Evolutionary conservation across 2,113 vertebrate species (phyloP), one percentile per base, ranked within the genome.

Genomic region (Mastomys coucha): DNA sequence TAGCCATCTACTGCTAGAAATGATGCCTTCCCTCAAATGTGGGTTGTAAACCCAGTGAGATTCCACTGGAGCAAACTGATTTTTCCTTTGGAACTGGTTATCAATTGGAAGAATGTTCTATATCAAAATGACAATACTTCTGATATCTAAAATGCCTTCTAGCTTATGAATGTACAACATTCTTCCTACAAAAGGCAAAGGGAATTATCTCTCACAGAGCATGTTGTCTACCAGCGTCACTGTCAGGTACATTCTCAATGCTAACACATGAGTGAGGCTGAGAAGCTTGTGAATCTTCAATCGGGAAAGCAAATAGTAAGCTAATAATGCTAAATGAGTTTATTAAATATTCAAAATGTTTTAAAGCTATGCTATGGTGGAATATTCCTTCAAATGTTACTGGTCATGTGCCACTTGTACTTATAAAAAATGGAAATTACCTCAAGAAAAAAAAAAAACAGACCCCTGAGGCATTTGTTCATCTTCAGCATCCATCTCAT

Each of bases 331-430:
- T 97, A 97, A 97, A 97, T 96, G 84, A 96, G 51, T 60, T 19
- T 70, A 84, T 93, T 97, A 95, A 97, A 97, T 97, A 97, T 93
- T 97, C 93, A 92, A 94, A 94, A 97, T 91, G 11, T 89, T 82
- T 97, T 31, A 28, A 95, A 95, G 92, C 94, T 96, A 87, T 96
- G 80, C 10, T 60, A 82, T 69, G 36, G 33, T 88, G 67, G 58
- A 26, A 36, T 39, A 56, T 53, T 56, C 90, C 24, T 89, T 86
- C 73, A 75, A 91, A 36, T 94, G 45, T 51, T 39, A 56, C 9
- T 17, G 76, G n/a, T 22, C 33, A n/a, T 33, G 67, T 11, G 39
- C 5, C 39, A 2, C 72, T 31, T 81, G 45, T 88, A n/a, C 80
- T 2, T 49, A 42, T 13, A 75, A 42, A 42, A 26, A 78, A 73